A percentile compares a stretch with the other conserved stretches of the same genome.
Evolutionary conservation across 92 coral and sea anemone genomes (phyloP).

Genomic region (Ricordea florida): DNA sequence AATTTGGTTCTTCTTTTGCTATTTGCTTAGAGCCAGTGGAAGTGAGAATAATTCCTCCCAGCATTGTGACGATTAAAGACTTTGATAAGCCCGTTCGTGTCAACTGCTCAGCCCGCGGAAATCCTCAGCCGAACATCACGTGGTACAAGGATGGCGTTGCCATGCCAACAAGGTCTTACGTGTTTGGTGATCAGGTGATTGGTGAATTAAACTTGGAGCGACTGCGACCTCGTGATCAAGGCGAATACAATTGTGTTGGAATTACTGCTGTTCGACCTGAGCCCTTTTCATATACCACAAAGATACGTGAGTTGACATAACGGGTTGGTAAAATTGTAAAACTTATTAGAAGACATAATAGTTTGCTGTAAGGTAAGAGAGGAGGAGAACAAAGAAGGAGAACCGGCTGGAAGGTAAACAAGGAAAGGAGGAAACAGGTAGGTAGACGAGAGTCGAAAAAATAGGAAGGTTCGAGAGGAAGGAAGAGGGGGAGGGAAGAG

Average conservation of each 20-base stretch:
- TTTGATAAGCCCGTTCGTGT: slow-evolving; percentile 35
- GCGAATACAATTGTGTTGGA: slow-evolving; percentile 76
- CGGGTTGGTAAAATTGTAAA: no score
- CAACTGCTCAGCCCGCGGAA: slow-evolving; percentile 76
- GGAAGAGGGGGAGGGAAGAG: no score
- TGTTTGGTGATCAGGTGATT: slow-evolving; percentile 33
- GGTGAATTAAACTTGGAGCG: slow-evolving; percentile 60
- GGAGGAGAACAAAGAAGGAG: no score
- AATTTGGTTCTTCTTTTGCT: no score
- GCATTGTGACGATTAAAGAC: slow-evolving; percentile 35
- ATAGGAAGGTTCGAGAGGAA: no score
- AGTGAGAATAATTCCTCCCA: background rate
- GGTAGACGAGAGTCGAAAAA: no score
- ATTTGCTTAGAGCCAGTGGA: slow-evolving; percentile 13
- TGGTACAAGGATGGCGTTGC: slow-evolving; percentile 77
- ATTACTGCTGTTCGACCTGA: slow-evolving; percentile 23
- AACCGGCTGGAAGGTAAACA: no score
- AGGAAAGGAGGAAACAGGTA: no score
- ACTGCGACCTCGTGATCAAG: slow-evolving; percentile 72
- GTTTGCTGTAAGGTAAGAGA: no score
- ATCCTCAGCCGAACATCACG: slow-evolving; percentile 73
- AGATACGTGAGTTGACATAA: slow-evolving; percentile 45
- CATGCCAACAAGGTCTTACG: slow-evolving; percentile 45
- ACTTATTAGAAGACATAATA: no score
- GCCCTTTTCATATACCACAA: slow-evolving; percentile 49